A percentile compares a stretch with the other conserved stretches of the same genome.
phyloP scores from a whole-genome alignment of 2,888 invertebrate genomes.

The Trichogramma evanescens region DNA sequence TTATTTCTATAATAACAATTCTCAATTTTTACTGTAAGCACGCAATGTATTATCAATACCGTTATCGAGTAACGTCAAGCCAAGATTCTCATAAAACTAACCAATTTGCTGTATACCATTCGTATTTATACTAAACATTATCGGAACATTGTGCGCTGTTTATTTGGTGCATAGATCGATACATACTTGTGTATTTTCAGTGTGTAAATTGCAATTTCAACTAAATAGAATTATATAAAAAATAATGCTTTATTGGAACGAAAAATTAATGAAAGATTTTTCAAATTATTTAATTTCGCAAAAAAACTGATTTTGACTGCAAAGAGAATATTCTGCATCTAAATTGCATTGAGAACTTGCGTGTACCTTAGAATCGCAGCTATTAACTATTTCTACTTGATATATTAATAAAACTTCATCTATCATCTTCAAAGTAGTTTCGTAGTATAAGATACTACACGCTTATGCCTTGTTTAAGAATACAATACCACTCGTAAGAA shows the following conservation, averaged over 20 bases:
- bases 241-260: background rate
- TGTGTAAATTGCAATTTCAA: background rate
- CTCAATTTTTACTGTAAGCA: constrained; percentile 10
- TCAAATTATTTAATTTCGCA: too few relatives aligned
- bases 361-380: too few relatives aligned
- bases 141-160: constrained; percentile 15
- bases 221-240: background rate
- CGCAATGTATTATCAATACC: constrained; percentile 8
- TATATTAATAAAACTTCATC: too few relatives aligned
- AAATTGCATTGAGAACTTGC: too few relatives aligned
- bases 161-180: constrained; percentile 13
- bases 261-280: background rate
- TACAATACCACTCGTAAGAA: too few relatives aligned
- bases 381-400: too few relatives aligned
- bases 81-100: constrained; percentile 10
- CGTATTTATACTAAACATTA: background rate
- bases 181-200: background rate
- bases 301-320: too few relatives aligned
- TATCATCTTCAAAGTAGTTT: too few relatives aligned
- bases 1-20: constrained; percentile 4
- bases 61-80: background rate
- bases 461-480: too few relatives aligned
- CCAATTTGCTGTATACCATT: background rate
- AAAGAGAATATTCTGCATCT: too few relatives aligned
- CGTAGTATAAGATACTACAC: too few relatives aligned